Conservation (phyloP, 2,113 vertebrate species). For the Cichladusa arquata region DNA sequence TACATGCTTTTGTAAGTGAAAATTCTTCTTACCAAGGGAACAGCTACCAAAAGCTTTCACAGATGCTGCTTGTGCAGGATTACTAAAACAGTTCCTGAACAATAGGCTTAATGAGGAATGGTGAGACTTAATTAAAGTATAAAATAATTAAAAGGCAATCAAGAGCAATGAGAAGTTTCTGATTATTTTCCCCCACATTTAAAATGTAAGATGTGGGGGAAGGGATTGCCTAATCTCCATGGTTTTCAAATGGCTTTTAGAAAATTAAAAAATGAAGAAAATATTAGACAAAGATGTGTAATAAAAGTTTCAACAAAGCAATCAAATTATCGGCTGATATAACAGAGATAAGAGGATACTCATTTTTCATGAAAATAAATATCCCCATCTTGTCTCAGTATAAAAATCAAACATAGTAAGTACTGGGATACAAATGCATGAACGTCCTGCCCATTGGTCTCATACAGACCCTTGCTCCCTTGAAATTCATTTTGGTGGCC, state of each 20-base stretch:
- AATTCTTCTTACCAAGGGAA: background rate
- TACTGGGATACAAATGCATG: background rate
- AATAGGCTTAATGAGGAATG: constrained; percentile 15
- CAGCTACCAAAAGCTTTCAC: background rate
- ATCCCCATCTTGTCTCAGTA: background rate
- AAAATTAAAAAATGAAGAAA: background rate
- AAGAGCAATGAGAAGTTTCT: constrained; percentile 23
- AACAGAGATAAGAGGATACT: background rate
- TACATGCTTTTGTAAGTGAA: background rate
- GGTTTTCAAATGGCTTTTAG: background rate
- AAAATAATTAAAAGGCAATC: constrained; percentile 58
- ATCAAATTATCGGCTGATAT: background rate
- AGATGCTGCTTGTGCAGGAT: background rate
- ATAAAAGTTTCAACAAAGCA: constrained; percentile 32
- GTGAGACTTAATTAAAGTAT: constrained; percentile 49
- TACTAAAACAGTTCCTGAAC: constrained; percentile 15
- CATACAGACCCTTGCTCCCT: background rate
- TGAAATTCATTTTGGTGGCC: background rate
- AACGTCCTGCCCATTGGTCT: background rate
- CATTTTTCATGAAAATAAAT: background rate
- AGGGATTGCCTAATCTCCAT: background rate
- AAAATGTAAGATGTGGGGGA: background rate
- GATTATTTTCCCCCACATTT: background rate
- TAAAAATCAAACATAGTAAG: background rate
- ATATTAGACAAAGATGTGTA: background rate